Conservation (phyloP, 2,113 vertebrate genomes). For the Syrrhaptes paradoxus region DNA sequence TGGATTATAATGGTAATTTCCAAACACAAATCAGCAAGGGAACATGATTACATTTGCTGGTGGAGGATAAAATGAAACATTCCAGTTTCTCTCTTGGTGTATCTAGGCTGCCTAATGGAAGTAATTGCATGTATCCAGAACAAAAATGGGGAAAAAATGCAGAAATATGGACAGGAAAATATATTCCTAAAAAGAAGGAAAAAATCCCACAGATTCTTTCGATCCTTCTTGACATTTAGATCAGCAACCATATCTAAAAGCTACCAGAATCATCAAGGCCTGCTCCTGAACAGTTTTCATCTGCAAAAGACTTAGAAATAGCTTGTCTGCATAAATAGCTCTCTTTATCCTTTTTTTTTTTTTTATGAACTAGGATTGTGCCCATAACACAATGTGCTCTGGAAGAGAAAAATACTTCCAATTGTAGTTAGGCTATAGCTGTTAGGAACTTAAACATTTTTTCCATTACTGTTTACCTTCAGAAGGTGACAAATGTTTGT, state of each 20-base stretch:
- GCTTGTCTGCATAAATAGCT: background rate
- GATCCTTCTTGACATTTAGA: background rate
- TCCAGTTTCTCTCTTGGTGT: constrained; percentile 55
- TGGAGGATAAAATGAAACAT: constrained; percentile 55
- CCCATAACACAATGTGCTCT: background rate
- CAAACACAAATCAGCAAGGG: constrained; percentile 69
- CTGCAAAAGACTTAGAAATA: background rate
- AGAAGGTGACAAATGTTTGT: background rate
- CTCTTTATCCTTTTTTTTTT: background rate
- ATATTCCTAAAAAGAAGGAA: background rate
- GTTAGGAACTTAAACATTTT: background rate
- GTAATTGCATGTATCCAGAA: constrained; percentile 30
- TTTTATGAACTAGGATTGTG: background rate
- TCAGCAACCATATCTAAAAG: background rate
- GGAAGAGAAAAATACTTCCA: background rate
- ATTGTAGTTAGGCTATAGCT: background rate
- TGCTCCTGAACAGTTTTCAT: background rate
- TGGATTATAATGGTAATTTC: constrained; percentile 77
- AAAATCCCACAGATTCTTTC: background rate
- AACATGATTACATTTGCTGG: constrained; percentile 68
- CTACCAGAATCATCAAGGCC: background rate
- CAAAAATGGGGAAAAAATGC: background rate
- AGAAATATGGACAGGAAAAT: background rate
- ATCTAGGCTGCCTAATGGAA: constrained; percentile 41
- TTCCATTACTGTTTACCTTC: background rate